phyloP scores from a whole-genome alignment of 2,113 vertebrate species.

The Oriolus oriolus region DNA sequence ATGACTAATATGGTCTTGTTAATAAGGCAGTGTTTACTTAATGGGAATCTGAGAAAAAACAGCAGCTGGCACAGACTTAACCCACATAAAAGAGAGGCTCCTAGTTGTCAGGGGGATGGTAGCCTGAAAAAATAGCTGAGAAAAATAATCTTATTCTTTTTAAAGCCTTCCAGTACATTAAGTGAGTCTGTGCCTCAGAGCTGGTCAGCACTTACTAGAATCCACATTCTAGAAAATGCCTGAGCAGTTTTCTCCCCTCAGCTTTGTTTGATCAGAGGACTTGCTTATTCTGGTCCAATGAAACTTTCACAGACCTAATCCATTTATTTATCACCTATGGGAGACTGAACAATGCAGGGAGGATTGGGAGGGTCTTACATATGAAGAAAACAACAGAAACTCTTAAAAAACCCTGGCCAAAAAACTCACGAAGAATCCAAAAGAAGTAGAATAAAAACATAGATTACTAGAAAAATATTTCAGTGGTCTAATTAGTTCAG shows the following conservation, averaged over 20 bases:
- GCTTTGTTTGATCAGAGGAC: background rate
- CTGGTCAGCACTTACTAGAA: background rate
- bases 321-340: background rate
- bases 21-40: background rate
- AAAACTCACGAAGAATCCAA: background rate
- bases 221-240: background rate
- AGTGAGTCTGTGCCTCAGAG: background rate
- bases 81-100: background rate
- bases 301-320: background rate
- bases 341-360: rapidly evolving
- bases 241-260: background rate
- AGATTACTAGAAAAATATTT: background rate
- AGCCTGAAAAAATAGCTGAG: background rate
- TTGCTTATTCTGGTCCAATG: background rate
- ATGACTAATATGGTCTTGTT: background rate
- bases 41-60: background rate
- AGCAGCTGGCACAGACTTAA: background rate
- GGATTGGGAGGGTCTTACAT: background rate
- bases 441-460: background rate
- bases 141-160: background rate
- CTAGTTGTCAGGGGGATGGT: background rate
- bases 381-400: background rate
- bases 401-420: background rate
- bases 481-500: background rate
- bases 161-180: background rate